phyloP scores from a whole-genome alignment of 2,888 invertebrate genomes.

The Tenthredo notha region DNA sequence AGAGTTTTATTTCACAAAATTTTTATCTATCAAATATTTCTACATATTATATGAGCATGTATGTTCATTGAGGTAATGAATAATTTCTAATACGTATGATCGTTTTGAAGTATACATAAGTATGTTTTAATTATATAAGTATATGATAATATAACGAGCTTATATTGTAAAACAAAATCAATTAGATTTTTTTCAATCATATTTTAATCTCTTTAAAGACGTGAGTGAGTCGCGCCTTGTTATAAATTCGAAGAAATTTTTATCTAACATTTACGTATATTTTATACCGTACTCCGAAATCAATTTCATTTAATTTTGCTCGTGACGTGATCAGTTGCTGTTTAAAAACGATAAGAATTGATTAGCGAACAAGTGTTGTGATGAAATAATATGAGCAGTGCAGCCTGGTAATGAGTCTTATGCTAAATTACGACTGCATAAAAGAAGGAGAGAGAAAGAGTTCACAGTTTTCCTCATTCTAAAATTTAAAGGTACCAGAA shows the following conservation, averaged over 20 bases:
- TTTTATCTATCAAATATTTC: neutral
- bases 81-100: neutral
- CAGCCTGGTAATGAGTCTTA: neutral
- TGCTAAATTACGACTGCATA: neutral
- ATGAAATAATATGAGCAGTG: neutral
- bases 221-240: neutral
- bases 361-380: neutral
- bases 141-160: neutral
- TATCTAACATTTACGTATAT: neutral
- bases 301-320: conserved; percentile 2
- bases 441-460: neutral
- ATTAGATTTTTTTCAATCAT: neutral
- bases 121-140: neutral
- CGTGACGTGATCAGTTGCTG: neutral
- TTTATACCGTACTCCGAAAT: neutral
- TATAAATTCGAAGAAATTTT: neutral
- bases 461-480: neutral
- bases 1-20: neutral
- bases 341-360: neutral
- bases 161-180: neutral
- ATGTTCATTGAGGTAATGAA: neutral
- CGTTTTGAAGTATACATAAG: neutral
- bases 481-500: neutral
- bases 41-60: neutral
- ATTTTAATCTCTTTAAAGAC: neutral